phyloP scores from a whole-genome alignment of 64 coral and sea anemone species.

The Montipora efflorescens region DNA sequence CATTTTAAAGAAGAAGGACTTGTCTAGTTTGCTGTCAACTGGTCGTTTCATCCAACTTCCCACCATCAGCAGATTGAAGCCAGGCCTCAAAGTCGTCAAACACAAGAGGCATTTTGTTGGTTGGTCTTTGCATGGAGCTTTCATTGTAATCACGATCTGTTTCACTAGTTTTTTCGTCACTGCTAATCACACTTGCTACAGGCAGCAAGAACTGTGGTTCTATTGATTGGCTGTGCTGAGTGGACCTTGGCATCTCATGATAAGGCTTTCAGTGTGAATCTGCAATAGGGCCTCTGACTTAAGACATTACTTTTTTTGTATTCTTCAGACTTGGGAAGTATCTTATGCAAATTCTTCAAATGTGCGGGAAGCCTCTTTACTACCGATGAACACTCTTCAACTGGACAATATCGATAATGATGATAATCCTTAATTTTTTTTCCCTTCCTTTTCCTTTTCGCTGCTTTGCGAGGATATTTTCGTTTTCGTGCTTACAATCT shows the following conservation, averaged over 20 bases:
- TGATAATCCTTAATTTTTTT: background rate
- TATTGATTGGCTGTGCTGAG: background rate
- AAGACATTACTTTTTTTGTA: background rate
- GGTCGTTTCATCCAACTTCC: background rate
- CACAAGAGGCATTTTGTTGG: background rate
- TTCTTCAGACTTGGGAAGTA: background rate
- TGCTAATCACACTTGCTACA: background rate
- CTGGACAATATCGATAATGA: background rate
- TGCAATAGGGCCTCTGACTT: background rate
- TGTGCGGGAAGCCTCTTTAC: background rate
- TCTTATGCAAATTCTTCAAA: background rate
- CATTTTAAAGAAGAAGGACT: too few relatives aligned
- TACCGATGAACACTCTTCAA: background rate
- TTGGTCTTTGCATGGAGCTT: background rate
- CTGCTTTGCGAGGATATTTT: too few relatives aligned
- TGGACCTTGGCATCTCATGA: background rate
- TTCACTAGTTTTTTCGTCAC: background rate
- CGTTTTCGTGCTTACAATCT: too few relatives aligned
- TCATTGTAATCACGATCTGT: background rate
- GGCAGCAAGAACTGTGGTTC: background rate
- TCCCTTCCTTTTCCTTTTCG: too few relatives aligned
- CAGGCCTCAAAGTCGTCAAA: background rate
- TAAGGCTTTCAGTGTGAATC: background rate
- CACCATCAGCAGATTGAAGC: constrained; percentile 3
- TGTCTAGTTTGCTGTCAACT: background rate